Conservation (phyloP, 2,888 invertebrate genomes). For the Pseudococcus viburni region DNA sequence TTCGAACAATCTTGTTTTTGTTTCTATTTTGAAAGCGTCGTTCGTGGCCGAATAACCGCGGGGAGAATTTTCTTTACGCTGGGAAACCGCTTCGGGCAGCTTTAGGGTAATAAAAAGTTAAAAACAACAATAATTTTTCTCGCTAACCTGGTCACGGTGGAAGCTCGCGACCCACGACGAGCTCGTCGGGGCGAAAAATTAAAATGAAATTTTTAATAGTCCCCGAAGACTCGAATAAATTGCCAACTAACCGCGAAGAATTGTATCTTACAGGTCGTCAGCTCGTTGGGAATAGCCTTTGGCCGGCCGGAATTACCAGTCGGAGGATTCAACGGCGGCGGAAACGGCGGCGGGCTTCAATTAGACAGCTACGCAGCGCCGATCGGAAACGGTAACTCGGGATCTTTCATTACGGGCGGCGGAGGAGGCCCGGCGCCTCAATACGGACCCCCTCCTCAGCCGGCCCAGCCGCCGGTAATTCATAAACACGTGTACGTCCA, state of each 20-base stretch:
- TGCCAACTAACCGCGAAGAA: background rate
- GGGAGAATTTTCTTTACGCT: background rate
- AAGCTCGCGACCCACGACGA: background rate
- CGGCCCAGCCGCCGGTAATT: conserved; percentile 80
- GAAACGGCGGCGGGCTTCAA: conserved; percentile 72
- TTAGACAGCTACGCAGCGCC: conserved; percentile 75
- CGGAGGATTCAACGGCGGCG: conserved; percentile 69
- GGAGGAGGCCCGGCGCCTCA: conserved; percentile 76
- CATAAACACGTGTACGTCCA: conserved; percentile 94
- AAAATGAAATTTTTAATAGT: conserved; percentile 9
- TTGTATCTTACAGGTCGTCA: conserved; percentile 69
- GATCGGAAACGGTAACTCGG: conserved; percentile 68
- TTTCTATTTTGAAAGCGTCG: conserved; percentile 10
- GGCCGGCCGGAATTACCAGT: conserved; percentile 69
- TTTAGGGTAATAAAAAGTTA: conserved; percentile 8
- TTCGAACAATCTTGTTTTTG: background rate
- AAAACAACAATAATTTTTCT: conserved; percentile 10
- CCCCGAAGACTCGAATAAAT: background rate
- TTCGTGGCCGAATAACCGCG: background rate
- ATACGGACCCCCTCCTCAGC: conserved; percentile 79
- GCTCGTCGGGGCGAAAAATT: background rate
- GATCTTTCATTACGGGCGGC: conserved; percentile 68
- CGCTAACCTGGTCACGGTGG: background rate
- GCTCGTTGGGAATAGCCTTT: conserved; percentile 70
- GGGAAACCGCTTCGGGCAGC: background rate